Evolutionary conservation across 2,797 vertebrate genomes (phyloP), one percentile per base, ranked within the genome.

Genomic region (Gallirallus australis): DNA sequence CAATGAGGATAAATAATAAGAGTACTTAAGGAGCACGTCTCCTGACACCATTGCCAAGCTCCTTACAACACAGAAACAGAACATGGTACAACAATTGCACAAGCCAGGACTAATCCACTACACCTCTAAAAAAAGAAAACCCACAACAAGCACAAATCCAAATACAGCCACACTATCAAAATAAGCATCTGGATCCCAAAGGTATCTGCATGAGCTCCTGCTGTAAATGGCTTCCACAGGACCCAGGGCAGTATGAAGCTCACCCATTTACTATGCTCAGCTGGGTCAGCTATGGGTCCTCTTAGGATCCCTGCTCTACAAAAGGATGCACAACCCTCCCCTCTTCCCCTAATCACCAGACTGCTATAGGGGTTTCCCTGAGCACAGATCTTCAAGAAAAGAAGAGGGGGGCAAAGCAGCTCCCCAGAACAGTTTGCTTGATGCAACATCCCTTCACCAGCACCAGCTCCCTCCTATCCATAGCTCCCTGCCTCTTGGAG

Each of bases 1-100:
- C 93, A 97, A 89, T 40, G 27, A 97, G 96, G 96, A 97, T 97
- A 97, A 95, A 97, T 97, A 98, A 97, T 97, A 97, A 96, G 96
- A 70, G 16, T 95, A 97, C 95, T 98, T 97, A 97, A 91, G 93
- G 96, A 97, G 89, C 57, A 30, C 1, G 11, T 94, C 97, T 98
- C 96, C 94, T 95, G 96, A 98, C 97, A 96, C 95, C 71, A 39
- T 93, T 96, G 96, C 94, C 0, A 14, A 97, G 83, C 56, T 65
- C 84, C 35, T 83, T 92, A 79, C 79, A 97, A 84, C 66, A 83
- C 92, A 91, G 83, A 79, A 85, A 4, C 54, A 82, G 54, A 93
- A 69, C 7, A 13, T 4, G 30, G 75, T 85, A 72, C 59, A 87
- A 76, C 72, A 96, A 86, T 40, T 48, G 39, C 40, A 80, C n/a